Evolutionary conservation across 2,797 vertebrate species (phyloP).

Genomic region (Buphagus erythrorhynchus): DNA sequence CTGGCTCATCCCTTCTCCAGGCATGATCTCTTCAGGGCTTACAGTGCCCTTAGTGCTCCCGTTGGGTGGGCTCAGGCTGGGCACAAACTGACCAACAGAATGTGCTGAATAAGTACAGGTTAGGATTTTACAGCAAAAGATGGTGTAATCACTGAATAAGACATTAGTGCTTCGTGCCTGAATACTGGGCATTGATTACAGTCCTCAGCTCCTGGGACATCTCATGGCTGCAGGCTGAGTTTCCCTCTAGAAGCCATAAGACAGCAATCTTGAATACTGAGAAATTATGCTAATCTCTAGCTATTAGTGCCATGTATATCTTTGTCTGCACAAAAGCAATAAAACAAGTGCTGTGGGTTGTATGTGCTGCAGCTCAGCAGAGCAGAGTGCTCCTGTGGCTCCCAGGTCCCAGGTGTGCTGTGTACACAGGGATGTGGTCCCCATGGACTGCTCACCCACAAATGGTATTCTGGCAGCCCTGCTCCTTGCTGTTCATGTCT

Average conservation of each 20-base stretch:
- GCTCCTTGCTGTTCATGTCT: not conserved
- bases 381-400: not conserved
- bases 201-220: not conserved
- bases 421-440: no score
- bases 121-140: not conserved
- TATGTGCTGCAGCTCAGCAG: not conserved
- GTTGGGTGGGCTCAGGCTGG: not conserved
- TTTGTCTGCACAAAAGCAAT: not conserved
- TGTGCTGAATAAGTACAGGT: not conserved
- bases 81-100: not conserved
- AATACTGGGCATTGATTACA: not conserved
- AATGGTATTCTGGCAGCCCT: not conserved
- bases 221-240: not conserved
- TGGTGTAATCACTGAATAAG: not conserved
- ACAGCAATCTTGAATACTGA: not conserved
- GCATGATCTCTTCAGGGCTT: not conserved
- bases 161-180: not conserved
- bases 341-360: not conserved
- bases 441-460: accelerated
- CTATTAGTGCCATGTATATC: not conserved
- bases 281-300: not conserved
- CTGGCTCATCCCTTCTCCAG: not conserved
- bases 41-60: not conserved
- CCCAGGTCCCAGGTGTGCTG: not conserved
- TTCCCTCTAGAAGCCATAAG: not conserved